Evolutionary conservation across 2,888 invertebrate genomes (phyloP).

Genomic region (Cryptocheilus praepositus): DNA sequence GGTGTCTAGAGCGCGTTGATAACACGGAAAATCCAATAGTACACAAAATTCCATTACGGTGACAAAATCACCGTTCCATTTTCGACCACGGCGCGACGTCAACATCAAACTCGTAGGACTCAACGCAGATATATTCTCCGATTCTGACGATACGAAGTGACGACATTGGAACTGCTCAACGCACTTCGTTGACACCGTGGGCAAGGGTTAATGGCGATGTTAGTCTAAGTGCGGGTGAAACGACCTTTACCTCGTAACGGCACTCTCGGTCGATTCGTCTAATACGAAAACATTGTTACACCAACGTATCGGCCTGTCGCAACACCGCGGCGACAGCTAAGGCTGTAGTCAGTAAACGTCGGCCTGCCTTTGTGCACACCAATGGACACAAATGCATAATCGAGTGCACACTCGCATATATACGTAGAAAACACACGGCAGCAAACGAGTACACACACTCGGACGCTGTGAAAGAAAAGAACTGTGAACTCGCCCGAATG

Average conservation of each 20-base stretch:
- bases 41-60: too few species aligned
- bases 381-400: too few species aligned
- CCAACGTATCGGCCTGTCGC: conserved; percentile 2
- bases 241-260: conserved; percentile 6
- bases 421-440: neutral
- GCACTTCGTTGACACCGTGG: conserved; percentile 1
- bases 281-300: conserved; percentile 25
- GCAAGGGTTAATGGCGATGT: conserved; percentile 9
- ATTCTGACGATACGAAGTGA: neutral
- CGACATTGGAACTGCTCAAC: neutral
- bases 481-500: conserved; percentile 43
- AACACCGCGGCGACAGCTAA: neutral
- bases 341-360: too few species aligned
- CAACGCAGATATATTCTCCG: neutral
- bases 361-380: too few species aligned
- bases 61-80: too few species aligned
- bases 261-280: conserved; percentile 10
- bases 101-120: too few species aligned
- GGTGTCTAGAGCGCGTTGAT: too few species aligned
- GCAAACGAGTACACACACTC: conserved; percentile 2
- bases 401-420: neutral
- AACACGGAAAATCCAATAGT: too few species aligned
- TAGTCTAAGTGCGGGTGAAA: neutral
- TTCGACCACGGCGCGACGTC: too few species aligned
- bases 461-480: conserved; percentile 25